Base-by-base conservation (phyloP, 1,140 invertebrate species). In the Trichoplusia ni region DNA sequence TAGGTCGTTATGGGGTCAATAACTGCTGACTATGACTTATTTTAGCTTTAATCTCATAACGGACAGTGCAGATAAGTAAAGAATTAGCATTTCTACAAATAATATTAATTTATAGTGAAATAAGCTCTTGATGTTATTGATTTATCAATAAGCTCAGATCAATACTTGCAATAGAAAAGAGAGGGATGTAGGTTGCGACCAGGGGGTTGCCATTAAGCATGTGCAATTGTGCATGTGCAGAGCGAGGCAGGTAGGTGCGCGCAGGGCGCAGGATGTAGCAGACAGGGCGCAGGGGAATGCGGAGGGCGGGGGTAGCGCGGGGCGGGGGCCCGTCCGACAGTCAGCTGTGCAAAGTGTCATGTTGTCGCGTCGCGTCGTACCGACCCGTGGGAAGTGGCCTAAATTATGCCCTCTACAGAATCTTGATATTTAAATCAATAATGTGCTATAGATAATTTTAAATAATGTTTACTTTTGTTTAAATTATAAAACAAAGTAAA, bases 271-370 rank as follows among this genome's bases (percentile, higher is more conserved):
- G 73, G 81, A 74, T 63, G 64, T 67, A 62, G n/a, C n/a, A n/a
- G 61, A 64, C 33, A 40, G 69, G 38, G 40, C 27, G 58, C 31
- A 63, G 59, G 64, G 59, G 35, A 42, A 70, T 67, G 61, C 63
- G 51, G 72, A 51, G 71, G 60, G 37, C 13, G 25, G 69, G 73
- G 64, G 73, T 44, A 3, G 56, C 29, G 61, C 53, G 71, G 69
- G 72, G 62, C 76, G 79, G 75, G 74, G 73, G 62, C 65, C 63
- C 71, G 76, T 81, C 79, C 80, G 83, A 71, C 84, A 90, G 87
- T 90, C 87, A 90, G 87, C 87, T 90, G 87, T 89, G 84, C 83
- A 69, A 58, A 86, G 81, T 86, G 82, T 82, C 82, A 88, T 83
- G 81, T 83, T 77, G 79, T 80, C 79, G 78, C 74, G 69, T 67